phyloP scores from a whole-genome alignment of 2,797 vertebrate genomes.

The Eleutherodactylus coqui region DNA sequence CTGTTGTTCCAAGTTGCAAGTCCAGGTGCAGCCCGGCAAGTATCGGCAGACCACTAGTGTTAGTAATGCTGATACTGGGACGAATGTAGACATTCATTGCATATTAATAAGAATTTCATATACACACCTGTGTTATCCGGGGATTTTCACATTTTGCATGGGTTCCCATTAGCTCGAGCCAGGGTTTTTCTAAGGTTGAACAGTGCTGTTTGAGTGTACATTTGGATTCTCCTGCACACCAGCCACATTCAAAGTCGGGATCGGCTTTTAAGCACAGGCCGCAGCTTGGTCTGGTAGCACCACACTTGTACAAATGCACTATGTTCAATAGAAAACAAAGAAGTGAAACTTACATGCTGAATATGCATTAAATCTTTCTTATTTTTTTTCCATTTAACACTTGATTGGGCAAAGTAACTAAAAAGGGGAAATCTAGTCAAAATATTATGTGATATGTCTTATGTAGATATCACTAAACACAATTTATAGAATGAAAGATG shows the following conservation, averaged over 20 bases:
- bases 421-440: neutral
- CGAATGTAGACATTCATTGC: neutral
- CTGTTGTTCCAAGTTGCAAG: no score
- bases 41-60: no score
- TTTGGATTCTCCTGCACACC: conserved; percentile 90
- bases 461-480: neutral
- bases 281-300: conserved; percentile 93
- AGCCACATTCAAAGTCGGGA: conserved; percentile 91
- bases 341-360: neutral
- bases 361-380: neutral
- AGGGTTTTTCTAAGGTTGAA: conserved; percentile 85
- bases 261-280: conserved; percentile 96
- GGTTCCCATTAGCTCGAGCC: conserved; percentile 89
- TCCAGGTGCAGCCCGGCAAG: no score
- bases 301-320: conserved; percentile 98
- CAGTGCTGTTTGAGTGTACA: conserved; percentile 96
- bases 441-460: neutral
- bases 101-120: neutral
- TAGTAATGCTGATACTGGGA: no score
- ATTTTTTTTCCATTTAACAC: neutral
- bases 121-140: conserved; percentile 87
- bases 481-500: neutral
- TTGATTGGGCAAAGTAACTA: neutral
- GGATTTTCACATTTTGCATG: conserved; percentile 96
- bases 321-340: neutral